Percentiles rank a stretch among this genome's conserved stretches.
Evolutionary conservation across 2,888 invertebrate species (phyloP).

Genomic region (Drosophila kanekoi): DNA sequence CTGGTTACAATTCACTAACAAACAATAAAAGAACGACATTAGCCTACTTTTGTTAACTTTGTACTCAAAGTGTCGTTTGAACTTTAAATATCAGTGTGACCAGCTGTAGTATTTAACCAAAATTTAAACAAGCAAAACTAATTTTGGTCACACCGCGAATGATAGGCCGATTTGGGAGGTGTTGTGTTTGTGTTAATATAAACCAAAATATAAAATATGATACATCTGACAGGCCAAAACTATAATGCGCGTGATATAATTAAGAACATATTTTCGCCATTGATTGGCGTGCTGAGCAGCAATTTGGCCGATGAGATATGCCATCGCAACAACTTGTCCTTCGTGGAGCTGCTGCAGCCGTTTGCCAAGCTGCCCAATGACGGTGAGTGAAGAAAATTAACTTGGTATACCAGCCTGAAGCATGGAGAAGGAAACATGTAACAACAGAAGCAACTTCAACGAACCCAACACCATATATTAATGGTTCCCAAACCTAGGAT

Average conservation of each 20-base stretch:
- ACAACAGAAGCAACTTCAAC: background rate
- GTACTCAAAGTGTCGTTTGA: background rate
- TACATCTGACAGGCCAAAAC: constrained; percentile 87
- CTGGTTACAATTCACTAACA: no score
- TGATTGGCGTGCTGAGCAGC: constrained; percentile 94
- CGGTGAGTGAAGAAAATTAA: constrained; percentile 85
- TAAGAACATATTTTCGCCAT: constrained; percentile 94
- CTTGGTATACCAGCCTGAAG: background rate
- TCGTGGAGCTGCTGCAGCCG: constrained; percentile 95
- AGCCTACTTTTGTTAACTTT: no score
- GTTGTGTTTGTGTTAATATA: constrained; percentile 30
- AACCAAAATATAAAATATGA: constrained; percentile 74
- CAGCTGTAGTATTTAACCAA: constrained; percentile 1
- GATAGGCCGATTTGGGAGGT: constrained; percentile 44
- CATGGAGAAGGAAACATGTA: no score
- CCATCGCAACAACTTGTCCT: constrained; percentile 95
- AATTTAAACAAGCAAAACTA: background rate
- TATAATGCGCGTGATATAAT: constrained; percentile 93
- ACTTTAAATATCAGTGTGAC: constrained; percentile 8
- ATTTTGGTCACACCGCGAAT: constrained; percentile 38
- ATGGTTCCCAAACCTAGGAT: background rate
- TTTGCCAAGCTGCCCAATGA: constrained; percentile 92
- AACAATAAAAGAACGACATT: no score
- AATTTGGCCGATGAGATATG: constrained; percentile 93
- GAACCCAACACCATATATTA: no score